Evolutionary conservation across 2,888 invertebrate genomes (phyloP).

Genomic region (Bembecia ichneumoniformis): DNA sequence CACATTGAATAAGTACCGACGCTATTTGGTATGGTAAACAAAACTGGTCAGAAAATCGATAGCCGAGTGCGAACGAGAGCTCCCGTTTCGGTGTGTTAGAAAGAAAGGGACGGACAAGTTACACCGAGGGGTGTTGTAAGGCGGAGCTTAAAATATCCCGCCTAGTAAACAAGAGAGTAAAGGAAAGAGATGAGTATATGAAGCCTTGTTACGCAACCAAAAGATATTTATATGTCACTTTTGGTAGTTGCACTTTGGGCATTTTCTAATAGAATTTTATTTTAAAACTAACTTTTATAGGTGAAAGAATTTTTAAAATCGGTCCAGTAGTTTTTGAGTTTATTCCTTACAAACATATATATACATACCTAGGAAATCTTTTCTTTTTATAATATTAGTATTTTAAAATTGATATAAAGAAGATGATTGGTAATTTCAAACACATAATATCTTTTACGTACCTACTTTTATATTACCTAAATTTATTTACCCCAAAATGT

Average conservation of each 20-base stretch:
- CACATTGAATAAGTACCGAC: constrained; percentile 33
- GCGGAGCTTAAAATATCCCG: constrained; percentile 47
- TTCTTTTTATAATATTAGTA: no score
- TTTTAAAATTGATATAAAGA: no score
- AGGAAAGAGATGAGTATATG: constrained; percentile 20
- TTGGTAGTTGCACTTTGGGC: constrained; percentile 4
- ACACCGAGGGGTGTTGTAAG: constrained; percentile 34
- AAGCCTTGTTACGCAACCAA: constrained; percentile 18
- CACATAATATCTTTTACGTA: no score
- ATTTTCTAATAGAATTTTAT: no score
- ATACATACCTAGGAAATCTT: no score
- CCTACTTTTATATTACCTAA: no score
- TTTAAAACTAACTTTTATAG: no score
- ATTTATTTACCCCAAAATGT: no score
- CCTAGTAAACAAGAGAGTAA: constrained; percentile 29
- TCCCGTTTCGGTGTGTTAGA: constrained; percentile 25
- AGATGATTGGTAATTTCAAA: no score
- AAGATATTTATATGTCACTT: constrained; percentile 20
- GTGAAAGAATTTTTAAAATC: no score
- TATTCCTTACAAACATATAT: no score
- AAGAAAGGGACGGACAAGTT: constrained; percentile 29
- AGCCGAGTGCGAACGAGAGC: constrained; percentile 31
- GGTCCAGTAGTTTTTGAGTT: no score
- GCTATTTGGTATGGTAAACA: constrained; percentile 58
- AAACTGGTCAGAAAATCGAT: constrained; percentile 48